phyloP scores from a whole-genome alignment of 2,113 vertebrate species.

The Pavo muticus region DNA sequence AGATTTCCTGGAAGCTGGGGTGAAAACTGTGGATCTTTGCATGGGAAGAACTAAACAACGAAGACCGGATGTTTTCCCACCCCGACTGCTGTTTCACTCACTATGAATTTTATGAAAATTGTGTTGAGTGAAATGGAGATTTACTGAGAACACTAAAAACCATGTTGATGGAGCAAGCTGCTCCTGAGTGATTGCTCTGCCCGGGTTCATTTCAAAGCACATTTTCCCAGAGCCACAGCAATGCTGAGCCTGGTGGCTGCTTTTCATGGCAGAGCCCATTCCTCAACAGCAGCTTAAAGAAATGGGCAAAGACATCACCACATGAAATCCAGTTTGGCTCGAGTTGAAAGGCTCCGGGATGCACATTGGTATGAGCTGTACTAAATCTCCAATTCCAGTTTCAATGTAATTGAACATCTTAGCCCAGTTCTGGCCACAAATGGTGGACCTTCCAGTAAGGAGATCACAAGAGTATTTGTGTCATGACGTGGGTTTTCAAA shows the following conservation, averaged over 20 bases:
- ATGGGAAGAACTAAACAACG: neutral
- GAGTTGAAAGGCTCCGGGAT: neutral
- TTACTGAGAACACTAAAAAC: constrained; percentile 26
- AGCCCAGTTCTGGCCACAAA: accelerated
- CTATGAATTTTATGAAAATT: constrained; percentile 13
- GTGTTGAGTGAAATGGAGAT: constrained; percentile 22
- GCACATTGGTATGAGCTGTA: neutral
- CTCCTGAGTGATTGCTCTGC: neutral
- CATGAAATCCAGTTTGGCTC: neutral
- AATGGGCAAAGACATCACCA: neutral
- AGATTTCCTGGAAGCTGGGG: neutral
- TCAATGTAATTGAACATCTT: neutral
- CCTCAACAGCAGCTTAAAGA: neutral
- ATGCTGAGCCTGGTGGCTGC: neutral
- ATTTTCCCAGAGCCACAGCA: accelerated
- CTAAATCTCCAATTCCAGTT: neutral
- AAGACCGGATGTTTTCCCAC: neutral
- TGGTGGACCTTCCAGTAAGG: neutral
- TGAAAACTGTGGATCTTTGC: neutral
- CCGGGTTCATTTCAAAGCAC: neutral
- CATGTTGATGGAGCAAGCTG: neutral
- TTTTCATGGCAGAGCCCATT: neutral
- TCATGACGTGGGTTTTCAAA: accelerated
- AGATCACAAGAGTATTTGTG: neutral
- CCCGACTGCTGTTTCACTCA: neutral